A percentile compares a stretch with the other conserved stretches of the same genome.
These are phyloP conservation scores for Eupithecia vulgata DNA, from an alignment of 2,888 invertebrate species.

Conservation along the genomic window DNA sequence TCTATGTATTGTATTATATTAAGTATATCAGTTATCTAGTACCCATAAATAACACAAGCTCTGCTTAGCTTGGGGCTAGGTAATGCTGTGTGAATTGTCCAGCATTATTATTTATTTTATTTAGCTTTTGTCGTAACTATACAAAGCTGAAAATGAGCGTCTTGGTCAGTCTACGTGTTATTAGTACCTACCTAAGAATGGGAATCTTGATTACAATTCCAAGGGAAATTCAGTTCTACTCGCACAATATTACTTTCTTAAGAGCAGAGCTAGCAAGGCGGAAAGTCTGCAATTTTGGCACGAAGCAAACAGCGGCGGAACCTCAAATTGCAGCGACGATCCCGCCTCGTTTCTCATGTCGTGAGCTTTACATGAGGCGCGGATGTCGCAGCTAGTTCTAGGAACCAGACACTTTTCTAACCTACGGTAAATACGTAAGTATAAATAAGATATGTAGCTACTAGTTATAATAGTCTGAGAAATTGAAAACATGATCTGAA, in stretches of 20 bases:
- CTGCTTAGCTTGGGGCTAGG: no score
- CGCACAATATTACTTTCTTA: constrained; percentile 39
- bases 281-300: constrained; percentile 80
- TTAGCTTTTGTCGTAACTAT: background rate
- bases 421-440: background rate
- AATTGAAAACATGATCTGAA: no score
- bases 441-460: background rate
- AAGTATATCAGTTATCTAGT: no score
- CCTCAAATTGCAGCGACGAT: constrained; percentile 78
- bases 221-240: background rate
- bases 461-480: background rate
- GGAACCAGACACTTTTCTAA: background rate
- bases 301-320: constrained; percentile 62
- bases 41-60: no score
- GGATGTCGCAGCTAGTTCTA: constrained; percentile 51
- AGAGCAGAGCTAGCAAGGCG: constrained; percentile 54
- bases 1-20: no score
- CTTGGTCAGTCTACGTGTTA: background rate
- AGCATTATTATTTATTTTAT: no score
- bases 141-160: background rate
- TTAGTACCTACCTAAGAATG: background rate
- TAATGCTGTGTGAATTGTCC: no score
- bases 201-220: background rate
- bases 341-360: constrained; percentile 73
- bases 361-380: constrained; percentile 63